Conservation (phyloP, 2,888 invertebrate genomes). For the Leptopilina syphax region DNA sequence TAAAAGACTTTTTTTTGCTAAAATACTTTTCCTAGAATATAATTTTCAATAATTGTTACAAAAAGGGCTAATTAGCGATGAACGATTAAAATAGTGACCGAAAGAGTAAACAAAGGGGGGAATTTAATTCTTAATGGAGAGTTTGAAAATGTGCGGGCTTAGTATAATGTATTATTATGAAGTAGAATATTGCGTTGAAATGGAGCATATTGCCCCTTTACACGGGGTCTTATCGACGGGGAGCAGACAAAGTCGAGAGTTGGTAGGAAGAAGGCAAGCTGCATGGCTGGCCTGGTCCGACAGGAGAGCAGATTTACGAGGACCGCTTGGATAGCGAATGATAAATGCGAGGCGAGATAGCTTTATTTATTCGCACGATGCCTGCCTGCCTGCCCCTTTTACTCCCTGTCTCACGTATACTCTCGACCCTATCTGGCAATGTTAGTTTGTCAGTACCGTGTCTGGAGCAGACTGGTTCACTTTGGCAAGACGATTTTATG, state of each 20-base stretch:
- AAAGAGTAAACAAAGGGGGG: too few relatives aligned
- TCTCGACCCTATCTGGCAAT: constrained; percentile 47
- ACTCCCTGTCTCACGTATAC: constrained; percentile 44
- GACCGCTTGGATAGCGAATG: constrained; percentile 80
- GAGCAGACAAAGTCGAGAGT: constrained; percentile 66
- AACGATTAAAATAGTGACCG: too few relatives aligned
- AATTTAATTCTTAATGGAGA: not conserved
- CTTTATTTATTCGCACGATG: constrained; percentile 81
- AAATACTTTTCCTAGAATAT: too few relatives aligned
- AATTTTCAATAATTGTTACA: too few relatives aligned
- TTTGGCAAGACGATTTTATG: constrained; percentile 48
- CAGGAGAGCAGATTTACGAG: constrained; percentile 77
- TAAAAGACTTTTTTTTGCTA: too few relatives aligned
- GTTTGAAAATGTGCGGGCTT: not conserved
- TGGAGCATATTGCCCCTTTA: constrained; percentile 69
- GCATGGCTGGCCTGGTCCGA: constrained; percentile 58
- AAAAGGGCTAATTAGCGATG: too few relatives aligned
- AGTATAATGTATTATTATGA: constrained; percentile 58
- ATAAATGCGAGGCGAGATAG: constrained; percentile 81
- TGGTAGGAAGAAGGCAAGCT: constrained; percentile 62
- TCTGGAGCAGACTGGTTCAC: constrained; percentile 39
- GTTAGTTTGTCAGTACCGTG: constrained; percentile 53
- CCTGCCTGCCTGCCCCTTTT: constrained; percentile 74
- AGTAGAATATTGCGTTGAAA: constrained; percentile 63
- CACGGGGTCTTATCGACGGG: constrained; percentile 70